Base-by-base conservation (phyloP, 2,888 invertebrate species). In the Meloe dianella region DNA sequence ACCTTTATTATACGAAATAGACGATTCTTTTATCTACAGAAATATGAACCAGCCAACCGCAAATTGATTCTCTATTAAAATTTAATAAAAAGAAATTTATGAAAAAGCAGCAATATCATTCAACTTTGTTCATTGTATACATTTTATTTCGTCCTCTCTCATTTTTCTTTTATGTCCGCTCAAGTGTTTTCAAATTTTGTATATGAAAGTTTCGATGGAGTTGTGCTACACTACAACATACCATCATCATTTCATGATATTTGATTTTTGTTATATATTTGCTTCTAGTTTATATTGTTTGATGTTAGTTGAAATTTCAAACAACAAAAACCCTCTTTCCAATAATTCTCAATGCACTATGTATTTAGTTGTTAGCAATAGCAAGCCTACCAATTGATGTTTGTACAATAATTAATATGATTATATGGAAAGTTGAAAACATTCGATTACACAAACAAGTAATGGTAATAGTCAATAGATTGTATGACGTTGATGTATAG, bases 381-480 rank as follows among this genome's bases (percentile, higher is more conserved):
- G 1, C 35, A 35, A 35, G 35, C 5, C 5, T 7, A 20, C 47
- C 20, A 47, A 47, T 8, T 47, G 47, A 20, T 47, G 47, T 47
- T 47, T 20, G 10, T 47, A 47, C 47, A 47, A 20, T 47, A 47
- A 47, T 47, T 47, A 47, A 47, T 47, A 47, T 47, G 9, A 47
- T 47, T 47, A 47, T 47, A 47, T 20, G 22, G 47, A 3, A 47
- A 47, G 41, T 17, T n/a, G 47, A 47, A 47, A 47, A 47, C 20
- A 20, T 47, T 47, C 47, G 10, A 47, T 47, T 47, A 47, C 9
- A 3, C 20, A 10, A 47, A 7, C 17, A 47, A 9, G 20, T 47
- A 47, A 47, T 47, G 7, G 10, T 20, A 9, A 9, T 17, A 35
- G 6, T 47, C 20, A 47, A 47, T 2, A 2, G 17, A 41, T 1